phyloP scores from a whole-genome alignment of 2,888 invertebrate species.

The Phortica okadai region DNA sequence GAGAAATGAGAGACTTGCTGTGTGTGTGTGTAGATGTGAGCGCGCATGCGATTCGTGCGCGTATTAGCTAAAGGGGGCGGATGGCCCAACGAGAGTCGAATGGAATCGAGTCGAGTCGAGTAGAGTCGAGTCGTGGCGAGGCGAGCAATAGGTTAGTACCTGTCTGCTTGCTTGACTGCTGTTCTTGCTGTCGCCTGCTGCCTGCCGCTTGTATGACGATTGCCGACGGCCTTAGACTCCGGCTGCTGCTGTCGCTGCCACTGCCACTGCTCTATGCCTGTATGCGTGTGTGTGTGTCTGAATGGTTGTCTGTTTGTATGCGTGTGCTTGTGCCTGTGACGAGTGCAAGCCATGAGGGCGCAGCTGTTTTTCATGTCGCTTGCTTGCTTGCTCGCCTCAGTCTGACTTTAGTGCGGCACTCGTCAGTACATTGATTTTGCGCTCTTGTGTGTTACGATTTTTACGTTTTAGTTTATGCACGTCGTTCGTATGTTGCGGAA shows the following conservation, averaged over 20 bases:
- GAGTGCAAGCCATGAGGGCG: not conserved
- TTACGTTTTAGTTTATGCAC: slow-evolving; percentile 58
- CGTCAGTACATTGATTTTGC: slow-evolving; percentile 23
- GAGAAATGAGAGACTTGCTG: slow-evolving; percentile 45
- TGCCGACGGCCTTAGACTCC: not conserved
- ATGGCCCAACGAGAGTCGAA: slow-evolving; percentile 7
- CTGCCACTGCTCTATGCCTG: not conserved
- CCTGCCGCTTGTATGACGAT: not conserved
- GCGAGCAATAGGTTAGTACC: not conserved
- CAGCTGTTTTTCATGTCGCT: slow-evolving; percentile 15
- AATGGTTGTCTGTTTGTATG: not conserved
- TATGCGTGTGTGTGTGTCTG: not conserved
- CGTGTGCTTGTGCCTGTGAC: slow-evolving; percentile 36
- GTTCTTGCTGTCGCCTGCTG: not conserved
- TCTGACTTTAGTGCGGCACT: slow-evolving; percentile 39
- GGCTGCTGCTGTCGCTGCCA: not conserved
- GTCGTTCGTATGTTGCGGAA: slow-evolving; percentile 64
- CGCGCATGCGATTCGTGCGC: slow-evolving; percentile 60
- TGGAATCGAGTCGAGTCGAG: slow-evolving; percentile 17
- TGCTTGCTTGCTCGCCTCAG: slow-evolving; percentile 35
- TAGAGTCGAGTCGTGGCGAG: not conserved
- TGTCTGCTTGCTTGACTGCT: not conserved
- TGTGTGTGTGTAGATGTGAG: slow-evolving; percentile 46
- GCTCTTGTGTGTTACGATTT: slow-evolving; percentile 43
- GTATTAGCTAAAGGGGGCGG: slow-evolving; percentile 46